Conservation (phyloP, 2,888 invertebrate genomes). For the Tanypteryx hageni region DNA sequence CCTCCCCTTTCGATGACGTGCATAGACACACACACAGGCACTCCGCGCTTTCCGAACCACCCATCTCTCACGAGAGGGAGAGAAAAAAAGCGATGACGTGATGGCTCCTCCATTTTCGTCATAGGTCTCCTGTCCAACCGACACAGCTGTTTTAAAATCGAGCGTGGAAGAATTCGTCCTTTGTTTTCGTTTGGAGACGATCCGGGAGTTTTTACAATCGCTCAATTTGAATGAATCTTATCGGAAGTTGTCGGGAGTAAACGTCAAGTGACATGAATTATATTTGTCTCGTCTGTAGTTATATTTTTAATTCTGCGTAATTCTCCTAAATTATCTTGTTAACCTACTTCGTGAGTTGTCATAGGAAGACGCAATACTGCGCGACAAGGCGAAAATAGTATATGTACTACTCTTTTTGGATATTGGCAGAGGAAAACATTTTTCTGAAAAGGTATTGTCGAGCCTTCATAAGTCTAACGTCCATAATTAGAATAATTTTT, state of each 20-base stretch:
- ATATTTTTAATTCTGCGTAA: too few relatives aligned
- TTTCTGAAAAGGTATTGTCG: too few relatives aligned
- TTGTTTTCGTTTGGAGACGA: not conserved
- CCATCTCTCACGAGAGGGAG: not conserved
- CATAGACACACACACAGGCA: not conserved
- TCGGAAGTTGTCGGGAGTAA: not conserved
- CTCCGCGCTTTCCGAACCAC: not conserved
- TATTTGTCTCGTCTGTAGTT: too few relatives aligned
- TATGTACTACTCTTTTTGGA: too few relatives aligned
- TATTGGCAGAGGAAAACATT: too few relatives aligned
- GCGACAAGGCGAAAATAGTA: too few relatives aligned
- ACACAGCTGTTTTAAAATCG: not conserved
- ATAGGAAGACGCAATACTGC: too few relatives aligned
- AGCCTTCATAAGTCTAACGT: too few relatives aligned
- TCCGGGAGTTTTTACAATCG: not conserved
- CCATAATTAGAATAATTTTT: too few relatives aligned
- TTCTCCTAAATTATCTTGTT: too few relatives aligned
- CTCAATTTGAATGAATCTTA: conserved; percentile 10
- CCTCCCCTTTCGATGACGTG: not conserved
- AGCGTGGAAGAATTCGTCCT: conserved; percentile 16
- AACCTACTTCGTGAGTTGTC: too few relatives aligned
- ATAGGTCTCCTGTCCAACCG: not conserved
- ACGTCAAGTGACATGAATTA: not conserved
- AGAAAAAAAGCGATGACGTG: conserved; percentile 7
- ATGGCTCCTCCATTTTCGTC: conserved; percentile 1